A percentile compares a stretch with the other conserved stretches of the same genome.
Conservation (phyloP, 2,797 vertebrate genomes). For the Megaceryle alcyon region DNA sequence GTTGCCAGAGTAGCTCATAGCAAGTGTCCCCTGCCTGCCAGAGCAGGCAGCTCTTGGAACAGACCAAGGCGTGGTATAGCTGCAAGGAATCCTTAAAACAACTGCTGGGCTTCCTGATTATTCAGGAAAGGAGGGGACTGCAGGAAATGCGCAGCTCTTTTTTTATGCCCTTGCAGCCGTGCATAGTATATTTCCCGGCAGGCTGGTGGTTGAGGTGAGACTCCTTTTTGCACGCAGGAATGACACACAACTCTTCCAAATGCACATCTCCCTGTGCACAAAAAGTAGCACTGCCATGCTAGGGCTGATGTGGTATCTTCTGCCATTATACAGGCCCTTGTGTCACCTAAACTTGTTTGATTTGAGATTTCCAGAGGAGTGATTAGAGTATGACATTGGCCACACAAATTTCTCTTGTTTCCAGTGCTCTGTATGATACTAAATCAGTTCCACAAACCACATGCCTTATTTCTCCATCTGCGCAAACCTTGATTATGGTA, state of each 20-base stretch:
- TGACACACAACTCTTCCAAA: neutral
- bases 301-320: neutral
- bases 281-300: neutral
- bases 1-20: neutral
- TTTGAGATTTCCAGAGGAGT: neutral
- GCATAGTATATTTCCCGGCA: neutral
- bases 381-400: neutral
- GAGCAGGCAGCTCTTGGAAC: neutral
- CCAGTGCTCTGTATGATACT: neutral
- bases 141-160: neutral
- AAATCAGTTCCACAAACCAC: neutral
- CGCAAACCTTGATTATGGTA: neutral
- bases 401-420: neutral
- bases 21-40: neutral
- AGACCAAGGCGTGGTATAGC: fast-evolving
- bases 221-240: neutral
- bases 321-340: neutral
- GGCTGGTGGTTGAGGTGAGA: neutral
- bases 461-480: neutral
- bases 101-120: neutral
- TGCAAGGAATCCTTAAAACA: neutral
- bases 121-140: neutral
- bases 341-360: neutral
- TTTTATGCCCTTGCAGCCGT: neutral
- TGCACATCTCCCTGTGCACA: neutral